Evolutionary conservation across 2,888 invertebrate genomes (phyloP).

Genomic region (Yponomeuta sedellus): DNA sequence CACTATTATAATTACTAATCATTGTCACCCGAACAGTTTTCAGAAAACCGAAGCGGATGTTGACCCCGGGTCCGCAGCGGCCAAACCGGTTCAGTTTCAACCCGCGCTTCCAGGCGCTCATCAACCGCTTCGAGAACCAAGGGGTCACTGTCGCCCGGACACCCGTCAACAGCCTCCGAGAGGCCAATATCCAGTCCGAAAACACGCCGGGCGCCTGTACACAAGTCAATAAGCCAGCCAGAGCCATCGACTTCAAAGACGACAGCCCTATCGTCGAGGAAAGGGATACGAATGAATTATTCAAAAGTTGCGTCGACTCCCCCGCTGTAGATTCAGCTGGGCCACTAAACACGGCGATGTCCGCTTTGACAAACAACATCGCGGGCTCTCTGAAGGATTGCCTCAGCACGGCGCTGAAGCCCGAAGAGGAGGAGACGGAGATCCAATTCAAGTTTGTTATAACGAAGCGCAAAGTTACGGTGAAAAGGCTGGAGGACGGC

Average conservation of each 20-base stretch:
- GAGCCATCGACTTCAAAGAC: constrained; percentile 69
- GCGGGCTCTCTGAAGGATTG: constrained; percentile 61
- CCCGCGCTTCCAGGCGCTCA: constrained; percentile 65
- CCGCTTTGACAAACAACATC: constrained; percentile 52
- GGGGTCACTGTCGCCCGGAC: constrained; percentile 50
- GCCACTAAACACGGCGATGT: constrained; percentile 45
- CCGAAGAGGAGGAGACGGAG: constrained; percentile 62
- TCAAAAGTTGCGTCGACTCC: constrained; percentile 53
- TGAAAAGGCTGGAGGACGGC: constrained; percentile 44
- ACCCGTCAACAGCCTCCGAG: constrained; percentile 39
- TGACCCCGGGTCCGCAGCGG: constrained; percentile 65
- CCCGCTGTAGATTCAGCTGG: constrained; percentile 28
- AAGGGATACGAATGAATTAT: constrained; percentile 57
- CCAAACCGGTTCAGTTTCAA: constrained; percentile 45
- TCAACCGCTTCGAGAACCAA: constrained; percentile 62
- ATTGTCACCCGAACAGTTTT: constrained; percentile 39
- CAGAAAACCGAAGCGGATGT: constrained; percentile 64
- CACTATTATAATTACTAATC: too few species aligned
- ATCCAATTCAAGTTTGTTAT: constrained; percentile 69
- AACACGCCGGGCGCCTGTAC: constrained; percentile 56
- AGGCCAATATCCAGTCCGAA: constrained; percentile 33
- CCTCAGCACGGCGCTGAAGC: constrained; percentile 48
- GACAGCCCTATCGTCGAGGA: constrained; percentile 50
- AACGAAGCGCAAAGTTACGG: constrained; percentile 59
- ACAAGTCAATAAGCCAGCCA: constrained; percentile 47